Percentiles rank a stretch among this genome's conserved stretches.
These are phyloP conservation scores for Pristionchus maxplancki DNA, from an alignment of 2,888 invertebrate genomes.

Conservation along the genomic window DNA sequence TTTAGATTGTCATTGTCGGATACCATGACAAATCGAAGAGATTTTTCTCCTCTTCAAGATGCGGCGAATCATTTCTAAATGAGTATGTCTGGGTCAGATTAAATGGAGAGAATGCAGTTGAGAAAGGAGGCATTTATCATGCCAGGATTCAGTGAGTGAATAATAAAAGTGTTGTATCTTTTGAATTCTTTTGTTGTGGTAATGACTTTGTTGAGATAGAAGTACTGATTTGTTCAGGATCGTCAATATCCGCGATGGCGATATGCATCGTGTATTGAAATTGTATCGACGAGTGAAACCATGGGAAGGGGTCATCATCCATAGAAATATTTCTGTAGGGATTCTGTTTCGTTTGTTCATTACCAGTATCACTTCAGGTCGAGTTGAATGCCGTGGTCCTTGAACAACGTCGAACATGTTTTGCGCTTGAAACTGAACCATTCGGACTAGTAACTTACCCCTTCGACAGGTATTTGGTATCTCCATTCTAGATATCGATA, in stretches of 20 bases:
- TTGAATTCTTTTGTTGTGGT: neutral
- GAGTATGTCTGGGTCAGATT: neutral
- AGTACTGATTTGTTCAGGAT: neutral
- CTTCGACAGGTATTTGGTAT: neutral
- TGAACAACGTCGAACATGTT: neutral
- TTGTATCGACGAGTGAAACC: neutral
- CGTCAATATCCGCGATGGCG: neutral
- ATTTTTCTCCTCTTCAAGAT: neutral
- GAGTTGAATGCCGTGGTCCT: neutral
- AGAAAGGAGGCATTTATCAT: neutral
- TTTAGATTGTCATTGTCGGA: neutral
- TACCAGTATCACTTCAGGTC: neutral
- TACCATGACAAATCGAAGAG: neutral
- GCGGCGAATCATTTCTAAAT: neutral
- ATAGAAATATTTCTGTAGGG: neutral
- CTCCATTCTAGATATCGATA: neutral
- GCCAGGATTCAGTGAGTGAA: neutral
- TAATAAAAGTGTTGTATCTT: too few relatives aligned
- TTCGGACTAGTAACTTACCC: slow-evolving; percentile 9
- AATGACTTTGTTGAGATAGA: neutral
- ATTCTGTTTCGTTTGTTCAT: neutral
- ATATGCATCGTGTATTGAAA: neutral
- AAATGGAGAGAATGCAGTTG: neutral
- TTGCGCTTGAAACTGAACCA: neutral
- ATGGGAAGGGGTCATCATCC: neutral